Conservation (phyloP, 2,797 vertebrate species). For the Propithecus deckenii region DNA sequence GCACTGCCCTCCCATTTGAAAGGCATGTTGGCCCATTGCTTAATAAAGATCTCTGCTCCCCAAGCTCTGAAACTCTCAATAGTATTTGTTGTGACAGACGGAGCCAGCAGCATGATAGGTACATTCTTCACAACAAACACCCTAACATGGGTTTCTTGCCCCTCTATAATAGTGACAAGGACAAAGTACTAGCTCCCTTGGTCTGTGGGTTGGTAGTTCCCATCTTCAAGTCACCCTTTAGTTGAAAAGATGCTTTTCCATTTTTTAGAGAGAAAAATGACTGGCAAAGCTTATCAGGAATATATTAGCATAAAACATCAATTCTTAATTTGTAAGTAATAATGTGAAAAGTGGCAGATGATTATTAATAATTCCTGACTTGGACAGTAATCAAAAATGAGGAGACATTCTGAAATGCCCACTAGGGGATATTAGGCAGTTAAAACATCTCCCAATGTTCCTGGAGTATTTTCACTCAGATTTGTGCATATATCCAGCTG, state of each 20-base stretch:
- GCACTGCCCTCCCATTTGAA: not conserved
- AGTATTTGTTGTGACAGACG: not conserved
- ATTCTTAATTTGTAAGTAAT: conserved; percentile 14
- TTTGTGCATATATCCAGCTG: not conserved
- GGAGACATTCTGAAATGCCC: conserved; percentile 24
- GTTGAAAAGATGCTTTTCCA: conserved; percentile 27
- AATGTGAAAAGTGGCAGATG: not conserved
- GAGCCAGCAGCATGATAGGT: not conserved
- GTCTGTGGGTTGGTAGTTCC: not conserved
- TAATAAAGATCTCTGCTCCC: not conserved
- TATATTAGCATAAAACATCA: conserved; percentile 30
- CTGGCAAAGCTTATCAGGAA: not conserved
- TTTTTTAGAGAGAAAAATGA: conserved; percentile 15
- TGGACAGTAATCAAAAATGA: conserved; percentile 33
- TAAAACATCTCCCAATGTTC: not conserved
- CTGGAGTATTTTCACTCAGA: not conserved
- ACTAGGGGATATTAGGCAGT: not conserved
- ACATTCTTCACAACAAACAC: not conserved
- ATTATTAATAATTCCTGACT: not conserved
- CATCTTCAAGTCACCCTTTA: not conserved
- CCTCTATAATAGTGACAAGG: not conserved
- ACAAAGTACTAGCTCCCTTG: not conserved
- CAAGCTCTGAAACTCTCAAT: not conserved
- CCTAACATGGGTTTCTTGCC: not conserved
- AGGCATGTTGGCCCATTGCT: not conserved